Conservation (phyloP, 2,888 invertebrate species). For the Perizoma affinitatum region DNA sequence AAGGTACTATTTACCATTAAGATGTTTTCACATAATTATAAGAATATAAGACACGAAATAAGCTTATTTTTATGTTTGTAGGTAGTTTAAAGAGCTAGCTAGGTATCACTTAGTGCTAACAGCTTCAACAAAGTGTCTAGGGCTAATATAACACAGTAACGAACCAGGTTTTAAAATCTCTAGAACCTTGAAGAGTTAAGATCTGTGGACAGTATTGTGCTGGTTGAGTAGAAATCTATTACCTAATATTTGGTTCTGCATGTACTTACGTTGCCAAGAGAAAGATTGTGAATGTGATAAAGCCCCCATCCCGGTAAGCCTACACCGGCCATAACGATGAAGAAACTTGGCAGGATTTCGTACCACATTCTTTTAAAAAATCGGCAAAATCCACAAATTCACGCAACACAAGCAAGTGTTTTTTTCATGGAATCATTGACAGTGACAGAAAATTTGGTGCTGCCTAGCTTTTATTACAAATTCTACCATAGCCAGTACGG, state of each 20-base stretch:
- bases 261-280: conserved; percentile 86
- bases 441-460: conserved; percentile 44
- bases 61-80: too few species aligned
- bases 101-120: too few species aligned
- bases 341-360: conserved; percentile 87
- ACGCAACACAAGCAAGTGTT: conserved; percentile 34
- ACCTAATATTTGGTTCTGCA: conserved; percentile 69
- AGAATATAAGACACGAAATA: too few species aligned
- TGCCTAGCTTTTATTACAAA: conserved; percentile 46
- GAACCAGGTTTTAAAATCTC: neutral
- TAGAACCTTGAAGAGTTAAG: conserved; percentile 6
- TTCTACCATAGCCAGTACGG: conserved; percentile 34
- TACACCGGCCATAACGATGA: conserved; percentile 84
- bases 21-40: too few species aligned
- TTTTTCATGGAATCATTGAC: conserved; percentile 35
- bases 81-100: too few species aligned
- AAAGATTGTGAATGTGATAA: conserved; percentile 85
- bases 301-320: conserved; percentile 85
- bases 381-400: conserved; percentile 14
- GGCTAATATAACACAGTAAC: neutral
- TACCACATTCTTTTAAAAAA: conserved; percentile 85
- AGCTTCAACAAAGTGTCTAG: too few species aligned
- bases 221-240: conserved; percentile 45
- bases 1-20: too few species aligned
- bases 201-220: conserved; percentile 15